Evolutionary conservation across 2,888 invertebrate genomes (phyloP), one percentile per base, ranked within the genome.

Genomic region (Pteria penguin): DNA sequence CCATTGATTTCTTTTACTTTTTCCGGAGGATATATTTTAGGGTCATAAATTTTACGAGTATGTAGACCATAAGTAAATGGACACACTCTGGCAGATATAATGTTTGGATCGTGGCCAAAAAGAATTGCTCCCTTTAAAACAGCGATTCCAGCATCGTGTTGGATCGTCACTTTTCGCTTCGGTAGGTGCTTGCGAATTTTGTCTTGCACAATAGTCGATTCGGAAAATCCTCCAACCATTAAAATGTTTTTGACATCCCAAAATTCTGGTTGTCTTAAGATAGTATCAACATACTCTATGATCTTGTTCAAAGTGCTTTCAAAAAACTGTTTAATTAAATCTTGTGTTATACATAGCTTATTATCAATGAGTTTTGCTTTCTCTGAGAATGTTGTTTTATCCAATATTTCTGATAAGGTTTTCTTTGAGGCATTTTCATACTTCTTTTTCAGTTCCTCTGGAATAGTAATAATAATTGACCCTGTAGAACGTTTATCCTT

Each of bases 141-240:
- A 32, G 81, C 78, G 27, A 58, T 61, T 24, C 78, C 66, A 29
- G 74, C 77, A 32, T 76, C 75, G 1, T 62, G 66, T 29, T 79
- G 80, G 27, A 79, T 74, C 65, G 58, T 65, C 11, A 74, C n/a
- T 11, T 22, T 57, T 52, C 31, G 24, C 2, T 60, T 52, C 0
- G 57, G 57, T 55, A 83, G 80, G 52, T 69, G 55, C 24, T 77
- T 68, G 62, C 62, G 75, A 8, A 83, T 58, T 22, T 68, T 58
- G 5, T 71, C 31, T 22, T 75, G 75, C 4, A 83, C 80, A 14
- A 77, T 54, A n/a, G 69, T 31, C 0, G 83, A 83, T 55, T 80
- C 81, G 0, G 83, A 76, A 57, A 83, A 80, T 55, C 83, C 83
- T 11, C 83, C 83, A 5, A 83, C 81, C 4, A 83, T 58, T 3